phyloP scores from a whole-genome alignment of 2,888 invertebrate species.

The Callyntrura sp. region DNA sequence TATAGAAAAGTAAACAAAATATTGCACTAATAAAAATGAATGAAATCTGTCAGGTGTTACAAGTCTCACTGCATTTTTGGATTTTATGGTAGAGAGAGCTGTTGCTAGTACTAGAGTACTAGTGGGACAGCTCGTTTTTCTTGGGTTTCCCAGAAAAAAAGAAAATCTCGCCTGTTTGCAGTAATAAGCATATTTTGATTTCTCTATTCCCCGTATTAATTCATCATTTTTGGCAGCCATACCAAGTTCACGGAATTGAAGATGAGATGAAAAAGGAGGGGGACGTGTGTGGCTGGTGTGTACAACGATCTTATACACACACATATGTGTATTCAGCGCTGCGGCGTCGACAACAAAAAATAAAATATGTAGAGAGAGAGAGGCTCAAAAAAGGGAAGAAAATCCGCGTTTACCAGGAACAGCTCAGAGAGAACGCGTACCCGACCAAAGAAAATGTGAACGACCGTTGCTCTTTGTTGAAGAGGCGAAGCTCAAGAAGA shows the following conservation, averaged over 20 bases:
- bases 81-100: too few relatives aligned
- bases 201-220: slow-evolving; percentile 72
- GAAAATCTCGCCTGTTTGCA: background rate
- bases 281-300: background rate
- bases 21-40: slow-evolving; percentile 56
- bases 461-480: slow-evolving; percentile 33
- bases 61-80: too few relatives aligned
- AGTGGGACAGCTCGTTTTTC: too few relatives aligned
- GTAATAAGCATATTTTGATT: slow-evolving; percentile 68
- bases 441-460: too few relatives aligned
- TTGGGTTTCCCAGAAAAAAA: too few relatives aligned
- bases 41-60: slow-evolving; percentile 67
- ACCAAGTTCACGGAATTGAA: slow-evolving; percentile 33
- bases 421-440: too few relatives aligned
- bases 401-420: too few relatives aligned
- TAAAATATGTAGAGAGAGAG: background rate
- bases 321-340: too few relatives aligned
- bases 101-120: too few relatives aligned
- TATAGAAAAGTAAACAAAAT: slow-evolving; percentile 41
- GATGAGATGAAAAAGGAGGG: slow-evolving; percentile 14
- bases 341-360: background rate
- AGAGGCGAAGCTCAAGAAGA: background rate
- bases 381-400: background rate
- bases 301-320: background rate
- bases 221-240: slow-evolving; percentile 73